A percentile compares a stretch with the other conserved stretches of the same genome.
Evolutionary conservation across 2,888 invertebrate species (phyloP).

Genomic region (Cerceris rybyensis): DNA sequence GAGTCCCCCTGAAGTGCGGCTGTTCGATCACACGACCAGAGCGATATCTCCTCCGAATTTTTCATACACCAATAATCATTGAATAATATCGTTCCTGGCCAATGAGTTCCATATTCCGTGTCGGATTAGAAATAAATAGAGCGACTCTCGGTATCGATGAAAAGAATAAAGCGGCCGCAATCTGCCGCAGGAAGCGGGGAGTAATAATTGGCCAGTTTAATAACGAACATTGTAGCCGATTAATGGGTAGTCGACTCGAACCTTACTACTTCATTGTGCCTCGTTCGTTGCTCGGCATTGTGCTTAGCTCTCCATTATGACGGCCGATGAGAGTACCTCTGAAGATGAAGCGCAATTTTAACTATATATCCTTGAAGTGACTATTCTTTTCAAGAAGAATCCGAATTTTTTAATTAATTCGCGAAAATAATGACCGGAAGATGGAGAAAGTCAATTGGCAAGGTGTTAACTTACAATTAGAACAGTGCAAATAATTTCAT

Average conservation of each 20-base stretch:
- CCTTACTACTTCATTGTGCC: conserved; percentile 40
- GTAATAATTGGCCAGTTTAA: conserved; percentile 41
- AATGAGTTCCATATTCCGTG: background rate
- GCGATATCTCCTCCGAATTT: too few relatives aligned
- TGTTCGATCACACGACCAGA: too few relatives aligned
- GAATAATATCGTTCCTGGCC: background rate
- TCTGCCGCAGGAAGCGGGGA: background rate
- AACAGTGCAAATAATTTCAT: too few relatives aligned
- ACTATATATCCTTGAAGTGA: too few relatives aligned
- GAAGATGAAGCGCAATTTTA: conserved; percentile 37
- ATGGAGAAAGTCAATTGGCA: too few relatives aligned
- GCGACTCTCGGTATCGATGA: background rate
- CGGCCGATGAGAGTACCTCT: background rate
- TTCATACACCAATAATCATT: background rate
- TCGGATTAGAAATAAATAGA: background rate
- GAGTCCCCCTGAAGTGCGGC: too few relatives aligned
- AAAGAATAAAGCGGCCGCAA: background rate
- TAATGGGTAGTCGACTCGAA: conserved; percentile 20
- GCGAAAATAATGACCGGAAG: too few relatives aligned
- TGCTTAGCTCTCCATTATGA: conserved; percentile 32
- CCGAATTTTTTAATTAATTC: too few relatives aligned
- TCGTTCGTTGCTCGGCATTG: conserved; percentile 39
- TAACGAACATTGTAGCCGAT: conserved; percentile 39
- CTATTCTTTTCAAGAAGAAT: too few relatives aligned
- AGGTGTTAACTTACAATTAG: too few relatives aligned